Percentiles rank a stretch among this genome's conserved stretches.
Evolutionary conservation across 2,888 invertebrate species (phyloP).

Genomic region (Nudaria mundana): DNA sequence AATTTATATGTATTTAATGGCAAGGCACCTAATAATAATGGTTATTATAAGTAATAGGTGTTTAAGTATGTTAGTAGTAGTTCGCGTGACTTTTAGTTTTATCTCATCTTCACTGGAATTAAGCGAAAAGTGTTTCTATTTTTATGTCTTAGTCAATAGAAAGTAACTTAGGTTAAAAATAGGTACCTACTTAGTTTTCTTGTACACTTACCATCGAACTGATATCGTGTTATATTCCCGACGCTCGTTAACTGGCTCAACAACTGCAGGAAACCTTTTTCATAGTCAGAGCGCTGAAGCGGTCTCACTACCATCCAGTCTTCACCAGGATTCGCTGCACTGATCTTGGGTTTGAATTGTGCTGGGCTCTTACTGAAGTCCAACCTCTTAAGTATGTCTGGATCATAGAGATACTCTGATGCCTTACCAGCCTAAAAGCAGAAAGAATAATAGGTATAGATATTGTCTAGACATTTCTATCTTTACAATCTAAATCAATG

Average conservation of each 20-base stretch:
- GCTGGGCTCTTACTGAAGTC: constrained; percentile 84
- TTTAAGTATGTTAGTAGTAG: no score
- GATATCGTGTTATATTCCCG: constrained; percentile 88
- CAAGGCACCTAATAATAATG: no score
- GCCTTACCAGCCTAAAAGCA: constrained; percentile 15
- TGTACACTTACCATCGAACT: constrained; percentile 91
- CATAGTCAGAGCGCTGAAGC: constrained; percentile 88
- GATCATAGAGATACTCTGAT: constrained; percentile 83
- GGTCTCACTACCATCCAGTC: constrained; percentile 89
- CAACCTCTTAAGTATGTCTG: constrained; percentile 83
- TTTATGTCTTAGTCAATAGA: no score
- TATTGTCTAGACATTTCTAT: no score
- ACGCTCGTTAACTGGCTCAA: constrained; percentile 92
- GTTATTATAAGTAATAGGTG: no score
- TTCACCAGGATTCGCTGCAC: constrained; percentile 86
- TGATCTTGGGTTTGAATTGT: constrained; percentile 85
- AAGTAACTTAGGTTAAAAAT: no score
- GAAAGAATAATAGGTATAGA: neutral
- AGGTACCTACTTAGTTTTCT: no score
- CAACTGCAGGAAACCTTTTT: constrained; percentile 90
- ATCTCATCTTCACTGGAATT: no score
- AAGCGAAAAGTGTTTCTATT: no score
- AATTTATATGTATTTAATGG: no score
- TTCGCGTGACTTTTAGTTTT: no score
- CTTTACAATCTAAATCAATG: no score